Conservation (phyloP, 2,113 vertebrate species). For the Typhlomys cinereus region DNA sequence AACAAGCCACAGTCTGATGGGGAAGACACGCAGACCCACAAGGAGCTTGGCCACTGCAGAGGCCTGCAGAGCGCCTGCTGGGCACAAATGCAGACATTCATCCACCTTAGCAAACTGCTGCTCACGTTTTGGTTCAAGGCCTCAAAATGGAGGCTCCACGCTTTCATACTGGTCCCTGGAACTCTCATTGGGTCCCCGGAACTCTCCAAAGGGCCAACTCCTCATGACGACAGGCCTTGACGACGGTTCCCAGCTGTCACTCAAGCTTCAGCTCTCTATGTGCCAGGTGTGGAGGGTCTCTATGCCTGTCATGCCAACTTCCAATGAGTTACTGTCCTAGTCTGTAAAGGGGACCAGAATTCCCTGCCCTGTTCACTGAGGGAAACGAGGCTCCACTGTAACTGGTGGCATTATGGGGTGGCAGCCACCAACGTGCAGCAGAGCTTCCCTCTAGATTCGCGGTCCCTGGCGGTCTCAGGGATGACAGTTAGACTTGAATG, state of each 20-base stretch:
- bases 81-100: too few relatives aligned
- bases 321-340: neutral
- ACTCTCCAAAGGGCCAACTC: neutral
- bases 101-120: neutral
- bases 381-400: neutral
- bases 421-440: rapidly evolving
- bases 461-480: neutral
- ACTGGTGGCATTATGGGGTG: rapidly evolving
- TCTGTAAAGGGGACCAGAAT: neutral
- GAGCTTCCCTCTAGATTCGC: rapidly evolving
- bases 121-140: neutral
- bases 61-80: too few relatives aligned
- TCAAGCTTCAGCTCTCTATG: rapidly evolving
- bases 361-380: neutral
- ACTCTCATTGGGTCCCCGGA: neutral
- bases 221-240: neutral
- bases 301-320: neutral
- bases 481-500: neutral
- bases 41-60: neutral
- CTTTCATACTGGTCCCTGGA: neutral
- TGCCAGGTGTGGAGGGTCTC: neutral
- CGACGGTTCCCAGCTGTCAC: neutral
- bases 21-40: neutral
- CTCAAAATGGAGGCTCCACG: neutral
- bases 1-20: neutral